Base-by-base conservation (phyloP, 1,140 invertebrate species). In the Wiebesia pumilae region DNA sequence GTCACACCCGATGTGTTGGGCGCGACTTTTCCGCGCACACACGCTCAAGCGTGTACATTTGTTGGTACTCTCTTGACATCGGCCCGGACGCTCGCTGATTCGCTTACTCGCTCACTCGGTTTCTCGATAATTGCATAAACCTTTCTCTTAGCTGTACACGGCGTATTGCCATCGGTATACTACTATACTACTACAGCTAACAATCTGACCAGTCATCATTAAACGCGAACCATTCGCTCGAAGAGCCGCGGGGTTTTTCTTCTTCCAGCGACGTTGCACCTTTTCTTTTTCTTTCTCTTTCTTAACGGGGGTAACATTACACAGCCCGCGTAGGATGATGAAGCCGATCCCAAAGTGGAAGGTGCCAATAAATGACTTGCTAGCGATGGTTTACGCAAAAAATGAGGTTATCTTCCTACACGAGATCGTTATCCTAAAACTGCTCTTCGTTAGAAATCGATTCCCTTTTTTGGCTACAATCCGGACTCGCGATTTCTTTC, bases 51-150 rank as follows among this genome's bases (percentile, higher is more conserved):
- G 24, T 62, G 14, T 54, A 24, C 40, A 40, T 77, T 24, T 65
- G 58, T 73, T 51, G 38, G 58, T 78, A 62, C n/a, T 73, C 71
- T 83, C 71, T 83, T 65, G 83, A 80, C 40, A 80, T 33, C n/a
- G 75, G 38, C 51, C 43, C 47, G 54, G 47, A 43, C 82, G 81
- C 43, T n/a, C 65, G 14, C 33, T 65, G 27, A 43, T 38, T 16
- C 62, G 62, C 58, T 62, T n/a, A 12, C 33, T 81, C 83, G 54
- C 54, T 38, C 73, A 6, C 73, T 85, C 77, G 62, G 83, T 85
- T 86, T 86, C 85, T 83, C 40, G 54, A 86, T 86, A 86, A 86
- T 86, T 86, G 85, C 80, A 86, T 78, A 82, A 86, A 82, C 85
- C 85, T 86, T 86, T 86, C 85, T 86, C 85, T 78, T 35, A 38